Conservation (phyloP, 2,113 vertebrate genomes). For the Entosphenus tridentatus region DNA sequence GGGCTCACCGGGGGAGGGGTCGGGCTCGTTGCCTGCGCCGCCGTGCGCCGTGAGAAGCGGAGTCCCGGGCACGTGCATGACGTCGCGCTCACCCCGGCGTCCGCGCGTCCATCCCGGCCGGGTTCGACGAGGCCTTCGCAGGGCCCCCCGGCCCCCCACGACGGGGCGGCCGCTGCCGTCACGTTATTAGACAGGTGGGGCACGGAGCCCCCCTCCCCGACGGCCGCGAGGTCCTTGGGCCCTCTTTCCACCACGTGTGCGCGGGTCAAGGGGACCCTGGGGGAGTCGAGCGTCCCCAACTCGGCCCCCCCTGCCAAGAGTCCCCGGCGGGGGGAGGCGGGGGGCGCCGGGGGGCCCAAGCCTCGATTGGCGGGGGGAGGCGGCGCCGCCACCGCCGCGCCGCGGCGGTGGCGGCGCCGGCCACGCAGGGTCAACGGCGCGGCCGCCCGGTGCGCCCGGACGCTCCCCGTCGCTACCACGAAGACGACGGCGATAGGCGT, state of each 20-base stretch:
- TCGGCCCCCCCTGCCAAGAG: constrained; percentile 29
- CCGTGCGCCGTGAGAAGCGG: too few species aligned
- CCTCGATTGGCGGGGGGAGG: too few species aligned
- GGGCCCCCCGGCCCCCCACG: constrained; percentile 15
- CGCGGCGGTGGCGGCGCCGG: too few species aligned
- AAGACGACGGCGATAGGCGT: too few species aligned
- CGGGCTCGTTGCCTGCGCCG: too few species aligned
- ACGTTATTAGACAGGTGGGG: too few species aligned
- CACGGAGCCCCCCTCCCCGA: constrained; percentile 9
- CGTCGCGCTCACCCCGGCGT: not conserved
- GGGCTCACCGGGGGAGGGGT: too few species aligned
- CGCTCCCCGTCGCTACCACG: too few species aligned
- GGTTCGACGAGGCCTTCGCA: constrained; percentile 26
- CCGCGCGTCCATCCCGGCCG: constrained; percentile 12
- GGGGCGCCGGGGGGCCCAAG: constrained; percentile 10
- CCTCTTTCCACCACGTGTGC: constrained; percentile 16
- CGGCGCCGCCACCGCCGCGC: too few species aligned
- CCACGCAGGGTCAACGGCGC: too few species aligned
- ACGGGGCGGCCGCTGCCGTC: constrained; percentile 12
- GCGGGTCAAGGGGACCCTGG: constrained; percentile 33
- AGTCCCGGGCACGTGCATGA: too few species aligned
- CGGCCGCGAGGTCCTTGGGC: constrained; percentile 13
- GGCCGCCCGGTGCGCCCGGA: too few species aligned
- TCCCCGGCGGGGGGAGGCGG: constrained; percentile 18
- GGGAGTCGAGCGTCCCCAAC: constrained; percentile 24